These are phyloP conservation scores for Origma solitaria DNA, from an alignment of 2,113 vertebrate species.

Conservation along the genomic window DNA sequence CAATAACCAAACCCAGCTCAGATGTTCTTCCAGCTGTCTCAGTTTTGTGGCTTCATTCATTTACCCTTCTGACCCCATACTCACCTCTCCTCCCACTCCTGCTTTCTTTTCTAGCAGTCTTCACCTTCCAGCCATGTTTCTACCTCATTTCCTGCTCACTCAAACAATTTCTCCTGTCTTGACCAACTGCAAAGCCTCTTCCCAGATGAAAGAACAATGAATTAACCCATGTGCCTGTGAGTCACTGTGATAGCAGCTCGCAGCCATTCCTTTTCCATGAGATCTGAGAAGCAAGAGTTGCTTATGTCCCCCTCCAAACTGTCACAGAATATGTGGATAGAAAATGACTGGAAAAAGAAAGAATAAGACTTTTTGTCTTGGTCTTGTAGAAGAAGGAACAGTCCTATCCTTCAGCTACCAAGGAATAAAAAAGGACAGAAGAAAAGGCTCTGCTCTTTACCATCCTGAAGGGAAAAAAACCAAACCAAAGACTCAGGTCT, in stretches of 20 bases:
- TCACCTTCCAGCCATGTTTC: neutral
- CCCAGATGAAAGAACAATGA: neutral
- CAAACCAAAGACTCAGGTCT: neutral
- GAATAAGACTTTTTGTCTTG: neutral
- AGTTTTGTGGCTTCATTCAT: neutral
- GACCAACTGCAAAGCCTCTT: neutral
- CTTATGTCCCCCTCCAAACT: neutral
- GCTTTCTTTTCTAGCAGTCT: neutral
- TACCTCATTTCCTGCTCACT: neutral
- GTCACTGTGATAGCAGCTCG: neutral
- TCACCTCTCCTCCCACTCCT: neutral
- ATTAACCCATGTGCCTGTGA: neutral
- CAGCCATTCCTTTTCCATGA: neutral
- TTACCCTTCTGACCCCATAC: neutral
- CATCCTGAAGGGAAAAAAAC: neutral
- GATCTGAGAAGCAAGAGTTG: neutral
- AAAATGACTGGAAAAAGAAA: neutral
- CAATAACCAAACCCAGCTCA: neutral
- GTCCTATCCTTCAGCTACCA: neutral
- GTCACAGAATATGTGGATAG: neutral
- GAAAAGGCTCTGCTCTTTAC: neutral
- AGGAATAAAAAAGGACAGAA: neutral
- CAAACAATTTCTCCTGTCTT: neutral
- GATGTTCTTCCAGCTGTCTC: neutral
- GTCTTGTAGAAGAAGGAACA: neutral